Evolutionary conservation across 30 jellyfish, hydroid and myxozoan genomes (phyloP).

Genomic region (Aurelia sp.): DNA sequence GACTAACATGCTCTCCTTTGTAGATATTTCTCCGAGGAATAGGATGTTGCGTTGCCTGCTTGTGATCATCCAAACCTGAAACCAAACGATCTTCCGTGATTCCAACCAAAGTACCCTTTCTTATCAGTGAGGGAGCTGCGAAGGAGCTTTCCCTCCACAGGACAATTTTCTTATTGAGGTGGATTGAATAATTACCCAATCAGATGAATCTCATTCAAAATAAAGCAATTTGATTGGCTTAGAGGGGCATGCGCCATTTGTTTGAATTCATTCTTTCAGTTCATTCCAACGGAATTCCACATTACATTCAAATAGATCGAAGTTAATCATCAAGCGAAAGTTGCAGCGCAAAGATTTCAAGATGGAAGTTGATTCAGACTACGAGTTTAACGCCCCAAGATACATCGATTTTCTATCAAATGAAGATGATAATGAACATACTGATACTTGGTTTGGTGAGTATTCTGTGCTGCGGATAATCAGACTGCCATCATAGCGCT

Average conservation of each 20-base stretch:
- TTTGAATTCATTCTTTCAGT: conserved; percentile 24
- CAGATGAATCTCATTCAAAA: background rate
- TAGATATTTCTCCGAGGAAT: too few relatives aligned
- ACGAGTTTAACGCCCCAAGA: conserved; percentile 95
- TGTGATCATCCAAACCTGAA: too few relatives aligned
- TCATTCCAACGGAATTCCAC: background rate
- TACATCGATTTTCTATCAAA: conserved; percentile 85
- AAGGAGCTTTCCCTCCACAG: too few relatives aligned
- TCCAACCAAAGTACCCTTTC: too few relatives aligned
- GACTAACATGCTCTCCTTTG: too few relatives aligned
- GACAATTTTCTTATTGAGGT: too few relatives aligned
- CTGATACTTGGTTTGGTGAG: conserved; percentile 98
- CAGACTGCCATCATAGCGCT: too few relatives aligned
- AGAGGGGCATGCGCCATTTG: conserved; percentile 22
- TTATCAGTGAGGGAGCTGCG: too few relatives aligned
- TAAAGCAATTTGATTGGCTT: conserved; percentile 6
- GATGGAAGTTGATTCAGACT: conserved; percentile 77
- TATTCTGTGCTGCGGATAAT: background rate
- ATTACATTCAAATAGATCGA: background rate
- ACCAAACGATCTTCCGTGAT: too few relatives aligned
- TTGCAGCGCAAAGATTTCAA: background rate
- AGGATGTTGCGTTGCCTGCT: too few relatives aligned
- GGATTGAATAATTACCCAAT: conserved; percentile 3
- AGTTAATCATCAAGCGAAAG: background rate
- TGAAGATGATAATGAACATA: conserved; percentile 79